Evolutionary conservation across 2,888 invertebrate species (phyloP).

Genomic region (Calameuta pallipes): DNA sequence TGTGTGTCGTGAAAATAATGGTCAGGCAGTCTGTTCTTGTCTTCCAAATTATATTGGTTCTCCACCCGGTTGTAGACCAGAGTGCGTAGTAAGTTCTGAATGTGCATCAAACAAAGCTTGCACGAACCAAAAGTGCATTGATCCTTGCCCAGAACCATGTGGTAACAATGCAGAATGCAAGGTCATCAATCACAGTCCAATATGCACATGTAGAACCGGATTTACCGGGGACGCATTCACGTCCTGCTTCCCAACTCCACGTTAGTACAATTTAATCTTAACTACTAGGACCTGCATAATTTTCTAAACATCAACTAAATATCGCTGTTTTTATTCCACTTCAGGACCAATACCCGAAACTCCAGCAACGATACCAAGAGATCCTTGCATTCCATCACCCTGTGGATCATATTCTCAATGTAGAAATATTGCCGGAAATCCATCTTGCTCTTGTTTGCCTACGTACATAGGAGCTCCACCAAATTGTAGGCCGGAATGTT

Average conservation of each 20-base stretch:
- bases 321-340: not conserved
- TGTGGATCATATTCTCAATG: conserved; percentile 64
- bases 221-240: conserved; percentile 65
- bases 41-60: conserved; percentile 54
- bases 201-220: conserved; percentile 35
- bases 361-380: conserved; percentile 42
- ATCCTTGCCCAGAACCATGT: conserved; percentile 70
- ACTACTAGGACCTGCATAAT: not conserved
- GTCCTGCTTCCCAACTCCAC: conserved; percentile 58
- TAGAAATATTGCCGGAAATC: conserved; percentile 64
- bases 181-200: conserved; percentile 55
- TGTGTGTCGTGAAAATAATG: conserved; percentile 48
- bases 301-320: not conserved
- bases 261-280: conserved; percentile 6
- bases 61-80: conserved; percentile 54
- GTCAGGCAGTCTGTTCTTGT: conserved; percentile 58
- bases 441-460: conserved; percentile 70
- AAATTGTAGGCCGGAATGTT: conserved; percentile 75
- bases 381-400: conserved; percentile 46
- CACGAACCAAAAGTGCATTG: conserved; percentile 68
- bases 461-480: conserved; percentile 74
- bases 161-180: conserved; percentile 69
- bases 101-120: conserved; percentile 67
- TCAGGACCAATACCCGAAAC: conserved; percentile 24
- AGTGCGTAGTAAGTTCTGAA: conserved; percentile 60